Evolutionary conservation across 2,113 vertebrate genomes (phyloP).

Genomic region (Indri indri): DNA sequence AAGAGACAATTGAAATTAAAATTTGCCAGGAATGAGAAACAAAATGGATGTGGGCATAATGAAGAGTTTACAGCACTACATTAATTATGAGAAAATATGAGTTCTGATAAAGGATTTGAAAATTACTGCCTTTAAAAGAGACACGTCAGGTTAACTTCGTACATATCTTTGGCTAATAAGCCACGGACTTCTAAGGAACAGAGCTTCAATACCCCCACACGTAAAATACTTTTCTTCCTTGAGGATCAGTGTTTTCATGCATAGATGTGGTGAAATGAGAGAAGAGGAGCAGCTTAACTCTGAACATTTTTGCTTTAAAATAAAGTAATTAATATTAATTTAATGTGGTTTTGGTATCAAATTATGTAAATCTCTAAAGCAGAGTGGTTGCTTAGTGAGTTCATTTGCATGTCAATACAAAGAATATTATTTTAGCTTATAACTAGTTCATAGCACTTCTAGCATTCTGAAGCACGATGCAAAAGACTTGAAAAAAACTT

Average conservation of each 20-base stretch:
- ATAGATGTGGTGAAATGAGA: neutral
- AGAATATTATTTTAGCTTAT: conserved; percentile 55
- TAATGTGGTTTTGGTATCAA: conserved; percentile 52
- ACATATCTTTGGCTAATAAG: neutral
- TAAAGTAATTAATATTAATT: conserved; percentile 38
- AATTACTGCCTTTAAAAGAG: neutral
- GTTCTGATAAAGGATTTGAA: conserved; percentile 12
- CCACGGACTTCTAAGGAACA: neutral
- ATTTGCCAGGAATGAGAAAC: neutral
- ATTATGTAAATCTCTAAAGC: conserved; percentile 67
- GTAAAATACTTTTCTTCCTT: neutral
- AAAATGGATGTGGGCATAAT: neutral
- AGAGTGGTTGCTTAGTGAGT: conserved; percentile 64
- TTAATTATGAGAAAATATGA: neutral
- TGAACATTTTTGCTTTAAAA: conserved; percentile 56
- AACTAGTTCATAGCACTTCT: neutral
- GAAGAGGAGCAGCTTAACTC: neutral
- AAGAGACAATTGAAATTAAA: conserved; percentile 38
- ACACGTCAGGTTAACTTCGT: neutral
- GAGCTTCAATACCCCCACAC: neutral
- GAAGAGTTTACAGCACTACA: neutral
- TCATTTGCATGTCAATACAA: conserved; percentile 62
- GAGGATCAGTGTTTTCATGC: neutral
- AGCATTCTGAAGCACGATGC: conserved; percentile 40
- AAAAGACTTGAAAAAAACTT: conserved; percentile 53